Evolutionary conservation across 2,888 invertebrate genomes (phyloP), one percentile per base, ranked within the genome.

Genomic region (Eupithecia inturbata): DNA sequence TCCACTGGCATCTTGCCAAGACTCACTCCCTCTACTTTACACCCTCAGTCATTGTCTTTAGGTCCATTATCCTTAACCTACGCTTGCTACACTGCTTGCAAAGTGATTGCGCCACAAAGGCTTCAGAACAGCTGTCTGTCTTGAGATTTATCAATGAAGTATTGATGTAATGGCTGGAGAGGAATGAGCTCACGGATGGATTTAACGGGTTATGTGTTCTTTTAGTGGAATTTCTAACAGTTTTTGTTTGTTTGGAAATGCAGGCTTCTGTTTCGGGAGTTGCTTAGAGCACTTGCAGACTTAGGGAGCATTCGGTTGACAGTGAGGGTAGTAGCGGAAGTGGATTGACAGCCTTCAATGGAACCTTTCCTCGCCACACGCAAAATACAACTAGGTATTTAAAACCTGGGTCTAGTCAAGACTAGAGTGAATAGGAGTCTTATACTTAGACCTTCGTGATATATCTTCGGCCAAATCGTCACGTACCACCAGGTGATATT

Each of bases 161-260:
- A 76, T 76, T 76, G 78, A 77, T 75, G 75, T 74, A 75, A 78
- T 75, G 75, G 68, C 49, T 53, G 74, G 72, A 75, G 78, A 75
- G 69, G 75, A 74, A 77, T 76, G 67, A 67, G 64, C 12, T 28
- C 6, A 3, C 1, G 60, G 16, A 19, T 62, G 31, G 19, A 31
- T 62, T 31, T 62, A 6, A 62, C 31, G 31, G 62, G 28, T 62
- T 31, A 62, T 62, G 14, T 31, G 19, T 31, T 26, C 22, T 26
- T 53, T 57, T 57, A 57, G 57, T 57, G 14, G 57, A 57, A 57
- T 12, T 26, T 14, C 5, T 53, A 22, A 53, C 10, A 10, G 22
- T 53, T 22, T 57, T 57, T 12, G 12, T 57, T 53, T 53, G n/a
- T 0, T 6, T 19, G 45, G 41, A 45, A 45, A 19, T 19, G 45